phyloP scores from a whole-genome alignment of 2,797 vertebrate genomes.

The Phrynocephalus vlangalii region DNA sequence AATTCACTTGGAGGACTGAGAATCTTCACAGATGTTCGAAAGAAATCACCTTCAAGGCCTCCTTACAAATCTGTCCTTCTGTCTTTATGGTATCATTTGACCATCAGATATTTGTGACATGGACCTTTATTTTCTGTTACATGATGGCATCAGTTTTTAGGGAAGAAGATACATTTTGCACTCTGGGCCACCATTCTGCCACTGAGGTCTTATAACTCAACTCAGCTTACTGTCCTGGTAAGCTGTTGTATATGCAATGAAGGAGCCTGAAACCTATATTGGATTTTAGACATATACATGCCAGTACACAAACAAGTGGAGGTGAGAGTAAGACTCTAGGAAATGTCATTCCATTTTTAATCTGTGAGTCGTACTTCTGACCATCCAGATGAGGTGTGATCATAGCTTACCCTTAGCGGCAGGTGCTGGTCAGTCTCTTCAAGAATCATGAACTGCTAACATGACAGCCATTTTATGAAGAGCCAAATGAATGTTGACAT shows the following conservation, averaged over 20 bases:
- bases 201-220: too few relatives aligned
- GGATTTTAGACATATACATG: conserved; percentile 47
- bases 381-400: not conserved
- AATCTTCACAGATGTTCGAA: too few relatives aligned
- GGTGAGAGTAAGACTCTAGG: conserved; percentile 37
- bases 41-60: too few relatives aligned
- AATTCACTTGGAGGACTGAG: too few relatives aligned
- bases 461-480: conserved; percentile 32
- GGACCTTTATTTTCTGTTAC: too few relatives aligned
- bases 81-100: too few relatives aligned
- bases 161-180: too few relatives aligned
- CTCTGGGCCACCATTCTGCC: too few relatives aligned
- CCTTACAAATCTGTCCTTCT: too few relatives aligned
- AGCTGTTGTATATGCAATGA: conserved; percentile 55
- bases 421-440: conserved; percentile 29
- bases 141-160: too few relatives aligned
- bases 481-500: conserved; percentile 35
- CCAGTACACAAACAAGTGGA: conserved; percentile 42
- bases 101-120: too few relatives aligned
- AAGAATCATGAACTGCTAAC: conserved; percentile 37
- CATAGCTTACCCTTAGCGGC: conserved; percentile 43
- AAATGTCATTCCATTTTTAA: conserved; percentile 43
- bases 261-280: conserved; percentile 52
- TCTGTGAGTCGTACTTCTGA: conserved; percentile 42
- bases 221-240: conserved; percentile 15